phyloP scores from a whole-genome alignment of 2,888 invertebrate species.

The Zaprionus obscuricornis region DNA sequence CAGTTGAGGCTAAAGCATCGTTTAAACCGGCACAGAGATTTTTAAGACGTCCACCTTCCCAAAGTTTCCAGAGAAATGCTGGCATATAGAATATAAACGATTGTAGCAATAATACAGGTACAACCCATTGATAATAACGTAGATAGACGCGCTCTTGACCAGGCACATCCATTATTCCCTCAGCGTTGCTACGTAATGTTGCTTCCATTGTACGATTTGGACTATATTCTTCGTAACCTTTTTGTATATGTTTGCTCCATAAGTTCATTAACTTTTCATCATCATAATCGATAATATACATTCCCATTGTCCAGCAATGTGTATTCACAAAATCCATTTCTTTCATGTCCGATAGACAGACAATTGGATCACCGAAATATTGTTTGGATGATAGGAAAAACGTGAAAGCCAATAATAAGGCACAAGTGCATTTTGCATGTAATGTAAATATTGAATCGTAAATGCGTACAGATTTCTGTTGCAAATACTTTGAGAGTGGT shows the following conservation, averaged over 20 bases:
- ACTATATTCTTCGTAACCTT: not conserved
- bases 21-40: slow-evolving; percentile 79
- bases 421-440: slow-evolving; percentile 89
- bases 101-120: slow-evolving; percentile 78
- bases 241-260: too few species aligned
- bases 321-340: slow-evolving; percentile 88
- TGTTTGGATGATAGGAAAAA: slow-evolving; percentile 91
- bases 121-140: slow-evolving; percentile 83
- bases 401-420: slow-evolving; percentile 89
- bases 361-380: slow-evolving; percentile 93
- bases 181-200: too few species aligned
- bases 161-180: not conserved
- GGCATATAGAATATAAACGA: slow-evolving; percentile 80
- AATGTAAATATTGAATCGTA: slow-evolving; percentile 90
- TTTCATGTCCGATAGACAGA: slow-evolving; percentile 86
- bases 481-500: slow-evolving; percentile 85
- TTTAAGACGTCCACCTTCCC: slow-evolving; percentile 84
- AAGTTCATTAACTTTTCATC: slow-evolving; percentile 2
- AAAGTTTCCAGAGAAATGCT: slow-evolving; percentile 81
- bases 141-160: slow-evolving; percentile 69
- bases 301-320: slow-evolving; percentile 92
- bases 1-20: slow-evolving; percentile 62
- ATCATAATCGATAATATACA: slow-evolving; percentile 85
- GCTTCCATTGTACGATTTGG: too few species aligned
- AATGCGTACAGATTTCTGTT: slow-evolving; percentile 87